These are phyloP conservation scores for Drosophila melanogaster DNA, from an alignment of 1,140 invertebrate species.

Conservation along the genomic window Release_6_plus_ISO1_MT NT_037436.4:14452001-14452500, in stretches of 20 bases:
- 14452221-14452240: constrained; percentile 78
- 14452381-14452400: background rate
- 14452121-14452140: background rate
- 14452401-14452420: no score
- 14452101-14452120: constrained; percentile 35
- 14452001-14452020: constrained; percentile 32
- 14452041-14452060: constrained; percentile 69
- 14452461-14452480: background rate
- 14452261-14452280: constrained; percentile 35
- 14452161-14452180: constrained; percentile 31
- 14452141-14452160: constrained; percentile 31
- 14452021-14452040: constrained; percentile 60
- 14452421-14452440: no score
- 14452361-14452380: no score
- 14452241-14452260: constrained; percentile 56
- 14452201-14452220: constrained; percentile 41
- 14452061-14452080: constrained; percentile 73
- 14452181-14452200: constrained; percentile 16
- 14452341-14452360: background rate
- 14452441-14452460: background rate
- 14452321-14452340: background rate
- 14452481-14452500: constrained; percentile 2
- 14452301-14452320: background rate
- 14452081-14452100: constrained; percentile 83
- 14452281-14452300: constrained; percentile 35